A percentile compares a stretch with the other conserved stretches of the same genome.
Evolutionary conservation across 1,140 invertebrate genomes (phyloP).

Genomic region (Elymnias hypermnestra): DNA sequence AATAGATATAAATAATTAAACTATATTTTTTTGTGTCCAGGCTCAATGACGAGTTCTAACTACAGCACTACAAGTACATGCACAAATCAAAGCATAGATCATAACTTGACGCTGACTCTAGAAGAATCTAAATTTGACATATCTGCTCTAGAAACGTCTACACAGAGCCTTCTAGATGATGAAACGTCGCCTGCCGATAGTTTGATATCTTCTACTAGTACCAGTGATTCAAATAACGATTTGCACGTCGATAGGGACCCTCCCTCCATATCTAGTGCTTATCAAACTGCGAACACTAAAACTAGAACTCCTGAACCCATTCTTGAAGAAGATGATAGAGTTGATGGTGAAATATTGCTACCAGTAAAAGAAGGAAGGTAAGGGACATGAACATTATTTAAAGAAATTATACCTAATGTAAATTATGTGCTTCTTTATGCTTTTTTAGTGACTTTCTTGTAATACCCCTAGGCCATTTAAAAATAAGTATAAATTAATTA

Average conservation of each 20-base stretch:
- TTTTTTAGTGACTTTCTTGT: too few species aligned
- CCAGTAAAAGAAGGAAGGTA: slow-evolving; percentile 50
- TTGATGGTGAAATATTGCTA: slow-evolving; percentile 56
- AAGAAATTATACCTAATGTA: too few species aligned
- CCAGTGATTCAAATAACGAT: slow-evolving; percentile 79
- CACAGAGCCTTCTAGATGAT: slow-evolving; percentile 81
- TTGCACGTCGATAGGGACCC: slow-evolving; percentile 66
- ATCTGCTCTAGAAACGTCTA: slow-evolving; percentile 82
- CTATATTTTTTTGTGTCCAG: slow-evolving; percentile 34
- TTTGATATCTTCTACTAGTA: slow-evolving; percentile 83
- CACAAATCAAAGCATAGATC: slow-evolving; percentile 65
- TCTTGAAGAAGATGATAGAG: slow-evolving; percentile 50
- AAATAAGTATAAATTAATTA: too few species aligned
- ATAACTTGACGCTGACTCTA: slow-evolving; percentile 67
- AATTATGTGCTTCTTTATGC: too few species aligned
- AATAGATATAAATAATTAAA: too few species aligned
- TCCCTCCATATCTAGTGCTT: slow-evolving; percentile 66
- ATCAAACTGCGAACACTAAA: slow-evolving; percentile 70
- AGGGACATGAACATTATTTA: too few species aligned
- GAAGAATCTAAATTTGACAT: slow-evolving; percentile 87
- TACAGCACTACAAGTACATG: slow-evolving; percentile 68
- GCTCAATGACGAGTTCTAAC: slow-evolving; percentile 71
- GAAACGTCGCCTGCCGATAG: slow-evolving; percentile 89
- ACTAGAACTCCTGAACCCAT: slow-evolving; percentile 53
- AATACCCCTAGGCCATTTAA: too few species aligned